Evolutionary conservation across 2,888 invertebrate genomes (phyloP), one percentile per base, ranked within the genome.

Genomic region (Xanthorhoe spadicearia): DNA sequence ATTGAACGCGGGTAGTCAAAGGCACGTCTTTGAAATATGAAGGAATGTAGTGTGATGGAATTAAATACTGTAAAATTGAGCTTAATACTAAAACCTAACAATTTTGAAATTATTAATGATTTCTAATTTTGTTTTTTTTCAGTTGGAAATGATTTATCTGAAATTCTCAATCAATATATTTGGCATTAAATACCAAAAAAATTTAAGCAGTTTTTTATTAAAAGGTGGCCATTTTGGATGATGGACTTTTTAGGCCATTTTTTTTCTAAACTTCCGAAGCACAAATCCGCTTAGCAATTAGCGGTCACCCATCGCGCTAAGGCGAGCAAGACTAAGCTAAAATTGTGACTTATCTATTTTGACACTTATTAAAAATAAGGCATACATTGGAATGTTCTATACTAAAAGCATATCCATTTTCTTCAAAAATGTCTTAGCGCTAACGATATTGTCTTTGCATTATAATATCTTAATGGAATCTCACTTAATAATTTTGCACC

Each of bases 361-460:
- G 81, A 79, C 79, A 81, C 79, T 76, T 80, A 80, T 77, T 69
- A 74, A 73, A 70, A 68, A 77, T 83, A 83, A 79, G 83, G 77
- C 77, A 77, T 78, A 77, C 66, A 75, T 74, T 77, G 77, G 80
- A 81, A 79, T 79, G 70, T 59, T 64, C 28, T 69, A 70, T 49
- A 61, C 65, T 69, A 73, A 60, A 66, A 69, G 60, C 58, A 59
- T 64, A 58, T 59, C 60, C 51, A 67, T 63, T 61, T 49, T 13
- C 23, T 61, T 53, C 61, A 61, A 15, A 23, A 51, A 49, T 15
- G 43, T 55, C 52, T 54, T 55, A n/a, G 15, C 51, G 32, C 56
- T 70, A 60, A 54, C 46, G 19, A 48, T 73, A 72, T 73, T 69
- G 71, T 71, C 70, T 70, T 68, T 71, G 68, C 60, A 69, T 70